A percentile compares a stretch with the other conserved stretches of the same genome.
Conservation (phyloP, 2,113 vertebrate species). For the Enhydra lutris region DNA sequence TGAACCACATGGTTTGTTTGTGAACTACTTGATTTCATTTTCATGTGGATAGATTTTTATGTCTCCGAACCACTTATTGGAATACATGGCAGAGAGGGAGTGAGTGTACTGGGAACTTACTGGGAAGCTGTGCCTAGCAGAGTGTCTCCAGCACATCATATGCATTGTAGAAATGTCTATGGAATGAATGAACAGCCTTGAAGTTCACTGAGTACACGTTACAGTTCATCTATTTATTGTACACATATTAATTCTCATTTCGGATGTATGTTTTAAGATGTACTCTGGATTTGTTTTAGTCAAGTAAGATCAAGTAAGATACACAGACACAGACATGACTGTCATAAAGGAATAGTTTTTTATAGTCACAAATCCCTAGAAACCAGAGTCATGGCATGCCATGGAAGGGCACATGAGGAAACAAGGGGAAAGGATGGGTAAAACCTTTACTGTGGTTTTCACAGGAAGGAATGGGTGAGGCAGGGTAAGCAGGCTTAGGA, state of each 20-base stretch:
- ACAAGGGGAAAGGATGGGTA: neutral
- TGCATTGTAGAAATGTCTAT: neutral
- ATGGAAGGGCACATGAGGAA: neutral
- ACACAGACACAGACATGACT: neutral
- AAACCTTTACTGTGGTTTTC: neutral
- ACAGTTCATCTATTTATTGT: neutral
- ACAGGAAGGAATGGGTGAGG: neutral
- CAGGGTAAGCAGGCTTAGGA: neutral
- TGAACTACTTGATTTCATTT: neutral
- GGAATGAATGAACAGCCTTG: neutral
- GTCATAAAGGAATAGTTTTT: neutral
- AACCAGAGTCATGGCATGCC: too few relatives aligned
- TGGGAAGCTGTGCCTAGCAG: neutral
- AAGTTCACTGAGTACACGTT: neutral
- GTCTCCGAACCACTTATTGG: neutral
- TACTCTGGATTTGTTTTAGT: neutral
- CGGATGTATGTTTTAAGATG: neutral
- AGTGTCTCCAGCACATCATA: neutral
- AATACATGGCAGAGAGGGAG: neutral
- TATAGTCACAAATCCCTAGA: neutral
- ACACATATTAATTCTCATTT: neutral
- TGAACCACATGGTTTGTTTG: neutral
- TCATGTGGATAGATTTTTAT: neutral
- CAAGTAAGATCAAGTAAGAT: neutral
- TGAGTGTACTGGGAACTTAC: neutral